These are phyloP conservation scores for Orgyia antiqua DNA, from an alignment of 2,888 invertebrate genomes.

Conservation along the genomic window DNA sequence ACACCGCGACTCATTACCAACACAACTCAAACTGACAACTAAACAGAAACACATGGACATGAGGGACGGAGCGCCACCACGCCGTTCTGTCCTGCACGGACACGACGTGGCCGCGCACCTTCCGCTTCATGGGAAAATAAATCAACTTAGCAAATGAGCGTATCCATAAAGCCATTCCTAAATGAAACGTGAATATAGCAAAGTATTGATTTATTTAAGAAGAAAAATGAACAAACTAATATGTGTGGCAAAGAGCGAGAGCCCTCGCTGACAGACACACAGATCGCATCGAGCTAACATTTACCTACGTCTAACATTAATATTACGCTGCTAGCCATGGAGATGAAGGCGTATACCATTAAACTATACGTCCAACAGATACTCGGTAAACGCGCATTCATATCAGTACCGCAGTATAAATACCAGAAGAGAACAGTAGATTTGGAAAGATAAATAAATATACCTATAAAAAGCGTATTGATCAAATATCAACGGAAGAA, in stretches of 20 bases:
- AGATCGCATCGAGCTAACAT: slow-evolving; percentile 69
- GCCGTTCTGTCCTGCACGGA: slow-evolving; percentile 11
- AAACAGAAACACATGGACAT: slow-evolving; percentile 61
- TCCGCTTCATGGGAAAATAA: slow-evolving; percentile 45
- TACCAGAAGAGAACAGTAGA: slow-evolving; percentile 71
- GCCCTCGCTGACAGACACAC: slow-evolving; percentile 61
- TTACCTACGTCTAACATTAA: slow-evolving; percentile 73
- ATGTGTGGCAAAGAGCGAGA: slow-evolving; percentile 60
- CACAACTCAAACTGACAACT: slow-evolving; percentile 65
- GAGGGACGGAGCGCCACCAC: slow-evolving; percentile 19
- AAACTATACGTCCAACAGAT: slow-evolving; percentile 69
- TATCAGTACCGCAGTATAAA: slow-evolving; percentile 67
- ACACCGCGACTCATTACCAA: slow-evolving; percentile 54
- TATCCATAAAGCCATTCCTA: slow-evolving; percentile 72
- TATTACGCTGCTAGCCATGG: slow-evolving; percentile 73
- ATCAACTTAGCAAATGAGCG: slow-evolving; percentile 71
- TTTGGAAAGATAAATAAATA: slow-evolving; percentile 75
- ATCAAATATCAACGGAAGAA: slow-evolving; percentile 71
- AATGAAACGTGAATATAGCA: slow-evolving; percentile 71
- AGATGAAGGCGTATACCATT: slow-evolving; percentile 72
- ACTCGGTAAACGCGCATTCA: slow-evolving; percentile 74
- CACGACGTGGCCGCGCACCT: slow-evolving; percentile 30
- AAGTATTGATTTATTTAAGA: slow-evolving; percentile 62
- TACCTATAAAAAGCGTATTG: slow-evolving; percentile 77
- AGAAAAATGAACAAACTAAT: slow-evolving; percentile 67